phyloP scores from a whole-genome alignment of 2,113 vertebrate species.

The Setophaga petechia region DNA sequence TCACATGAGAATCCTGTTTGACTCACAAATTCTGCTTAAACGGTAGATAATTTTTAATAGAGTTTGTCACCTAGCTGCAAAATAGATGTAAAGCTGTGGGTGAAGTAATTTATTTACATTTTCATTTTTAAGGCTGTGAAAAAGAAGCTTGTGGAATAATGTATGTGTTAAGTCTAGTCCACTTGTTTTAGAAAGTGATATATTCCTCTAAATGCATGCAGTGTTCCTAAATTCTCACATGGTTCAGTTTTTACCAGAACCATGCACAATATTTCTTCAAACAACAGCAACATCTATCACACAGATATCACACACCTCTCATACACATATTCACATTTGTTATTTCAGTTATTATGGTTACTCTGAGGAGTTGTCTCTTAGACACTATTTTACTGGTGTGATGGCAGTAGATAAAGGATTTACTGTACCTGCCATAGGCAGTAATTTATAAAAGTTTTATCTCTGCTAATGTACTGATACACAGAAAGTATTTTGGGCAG shows the following conservation, averaged over 20 bases:
- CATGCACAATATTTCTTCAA: not conserved
- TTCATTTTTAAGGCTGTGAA: not conserved
- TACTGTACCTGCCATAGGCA: not conserved
- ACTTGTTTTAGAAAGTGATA: not conserved
- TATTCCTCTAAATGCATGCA: not conserved
- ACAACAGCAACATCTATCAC: not conserved
- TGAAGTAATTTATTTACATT: not conserved
- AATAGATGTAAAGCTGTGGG: not conserved
- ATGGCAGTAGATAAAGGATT: not conserved
- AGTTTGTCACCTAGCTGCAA: not conserved
- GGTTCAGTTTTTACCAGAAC: not conserved
- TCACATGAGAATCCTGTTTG: not conserved
- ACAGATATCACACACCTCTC: not conserved
- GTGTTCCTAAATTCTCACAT: not conserved
- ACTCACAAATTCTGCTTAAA: slow-evolving; percentile 23
- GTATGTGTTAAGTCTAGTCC: not conserved
- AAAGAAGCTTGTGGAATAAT: not conserved
- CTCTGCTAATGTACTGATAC: not conserved
- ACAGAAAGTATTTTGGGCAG: not conserved
- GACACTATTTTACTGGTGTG: not conserved
- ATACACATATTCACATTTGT: not conserved
- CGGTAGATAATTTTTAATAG: not conserved
- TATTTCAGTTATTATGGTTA: not conserved
- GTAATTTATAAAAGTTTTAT: not conserved
- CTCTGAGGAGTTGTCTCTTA: not conserved